Percentiles rank a stretch among this genome's conserved stretches.
Conservation (phyloP, 2,888 invertebrate species). For the Schizotus pectinicornis region DNA sequence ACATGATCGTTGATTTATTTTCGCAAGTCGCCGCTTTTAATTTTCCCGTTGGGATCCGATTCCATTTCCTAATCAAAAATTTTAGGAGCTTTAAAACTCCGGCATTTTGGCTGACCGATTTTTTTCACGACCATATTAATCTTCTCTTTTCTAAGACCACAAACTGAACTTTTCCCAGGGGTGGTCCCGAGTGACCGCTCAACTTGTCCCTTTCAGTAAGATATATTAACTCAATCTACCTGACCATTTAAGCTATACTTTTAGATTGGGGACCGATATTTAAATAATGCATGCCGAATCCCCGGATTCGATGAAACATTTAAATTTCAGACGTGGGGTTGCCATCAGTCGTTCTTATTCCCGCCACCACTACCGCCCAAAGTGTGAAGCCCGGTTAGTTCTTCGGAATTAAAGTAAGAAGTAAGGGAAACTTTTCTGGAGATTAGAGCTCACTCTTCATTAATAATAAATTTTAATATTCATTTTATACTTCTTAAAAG, state of each 20-base stretch:
- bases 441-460: conserved; percentile 36
- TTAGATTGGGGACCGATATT: conserved; percentile 23
- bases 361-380: conserved; percentile 4
- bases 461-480: conserved; percentile 46
- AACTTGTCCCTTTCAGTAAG: conserved; percentile 36
- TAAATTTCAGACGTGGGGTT: conserved; percentile 14
- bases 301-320: conserved; percentile 15
- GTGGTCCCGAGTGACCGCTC: conserved; percentile 39
- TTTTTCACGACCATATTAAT: conserved; percentile 28
- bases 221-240: conserved; percentile 39
- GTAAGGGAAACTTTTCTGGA: conserved; percentile 21
- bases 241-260: conserved; percentile 35
- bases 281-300: conserved; percentile 23
- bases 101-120: conserved; percentile 15
- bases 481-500: conserved; percentile 37
- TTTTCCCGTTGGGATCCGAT: conserved; percentile 3
- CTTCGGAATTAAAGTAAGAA: conserved; percentile 17
- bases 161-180: conserved; percentile 38
- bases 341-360: not conserved
- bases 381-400: conserved; percentile 16
- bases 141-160: conserved; percentile 30
- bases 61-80: conserved; percentile 28
- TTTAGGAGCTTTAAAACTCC: conserved; percentile 18
- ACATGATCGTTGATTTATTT: conserved; percentile 1
- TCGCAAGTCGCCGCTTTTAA: not conserved